phyloP scores from a whole-genome alignment of 1,140 invertebrate genomes.

The Anoplolepis gracilipes region DNA sequence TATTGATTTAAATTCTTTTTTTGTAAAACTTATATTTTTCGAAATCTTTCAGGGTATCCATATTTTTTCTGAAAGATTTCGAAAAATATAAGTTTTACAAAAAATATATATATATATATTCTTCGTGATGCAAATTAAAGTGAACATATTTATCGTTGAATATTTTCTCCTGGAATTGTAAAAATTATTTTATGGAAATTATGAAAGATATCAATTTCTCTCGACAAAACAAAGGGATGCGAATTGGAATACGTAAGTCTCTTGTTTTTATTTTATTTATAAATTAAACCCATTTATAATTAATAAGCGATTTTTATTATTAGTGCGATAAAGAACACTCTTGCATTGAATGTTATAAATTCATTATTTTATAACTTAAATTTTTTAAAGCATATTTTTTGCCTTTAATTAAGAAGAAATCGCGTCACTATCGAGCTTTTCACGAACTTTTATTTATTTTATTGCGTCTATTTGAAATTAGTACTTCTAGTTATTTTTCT shows the following conservation, averaged over 20 bases:
- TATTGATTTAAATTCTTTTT: too few relatives aligned
- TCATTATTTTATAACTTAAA: conserved; percentile 12
- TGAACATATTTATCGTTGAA: not conserved
- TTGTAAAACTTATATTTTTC: too few relatives aligned
- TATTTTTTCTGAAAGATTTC: too few relatives aligned
- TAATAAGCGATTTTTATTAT: conserved; percentile 5
- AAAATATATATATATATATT: too few relatives aligned
- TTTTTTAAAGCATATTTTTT: not conserved
- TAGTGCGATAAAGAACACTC: not conserved
- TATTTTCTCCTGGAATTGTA: not conserved
- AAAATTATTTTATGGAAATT: conserved; percentile 4
- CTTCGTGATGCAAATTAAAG: conserved; percentile 24
- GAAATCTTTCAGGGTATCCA: too few relatives aligned
- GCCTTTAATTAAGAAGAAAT: conserved; percentile 28
- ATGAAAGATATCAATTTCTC: not conserved
- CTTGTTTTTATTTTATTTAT: not conserved
- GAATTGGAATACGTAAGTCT: not conserved
- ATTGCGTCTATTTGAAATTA: conserved; percentile 17
- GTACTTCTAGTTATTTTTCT: not conserved
- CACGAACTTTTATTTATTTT: conserved; percentile 25
- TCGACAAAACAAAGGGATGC: not conserved
- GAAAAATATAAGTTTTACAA: too few relatives aligned
- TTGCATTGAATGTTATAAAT: conserved; percentile 34
- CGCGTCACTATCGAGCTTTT: not conserved
- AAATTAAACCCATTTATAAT: not conserved